A percentile compares a stretch with the other conserved stretches of the same genome.
Conservation (phyloP, 2,797 vertebrate species). For the Avahi laniger region DNA sequence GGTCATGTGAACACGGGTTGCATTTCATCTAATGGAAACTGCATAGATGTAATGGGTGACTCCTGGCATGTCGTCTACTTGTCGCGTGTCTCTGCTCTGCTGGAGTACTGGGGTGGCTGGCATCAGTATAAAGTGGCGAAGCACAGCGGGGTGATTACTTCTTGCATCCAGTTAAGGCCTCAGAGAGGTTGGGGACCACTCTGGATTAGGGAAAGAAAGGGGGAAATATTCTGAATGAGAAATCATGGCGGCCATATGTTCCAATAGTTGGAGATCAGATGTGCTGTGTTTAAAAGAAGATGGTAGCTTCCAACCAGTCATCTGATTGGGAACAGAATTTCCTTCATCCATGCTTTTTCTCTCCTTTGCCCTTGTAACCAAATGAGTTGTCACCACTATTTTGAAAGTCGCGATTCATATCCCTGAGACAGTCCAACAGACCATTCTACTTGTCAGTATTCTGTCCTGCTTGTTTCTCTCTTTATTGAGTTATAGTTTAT, state of each 20-base stretch:
- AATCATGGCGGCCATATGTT: neutral
- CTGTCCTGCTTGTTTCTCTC: constrained; percentile 3
- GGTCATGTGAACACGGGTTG: neutral
- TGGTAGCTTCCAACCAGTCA: neutral
- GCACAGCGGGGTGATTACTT: neutral
- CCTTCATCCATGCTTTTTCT: neutral
- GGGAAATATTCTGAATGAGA: neutral
- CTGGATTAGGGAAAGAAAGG: neutral
- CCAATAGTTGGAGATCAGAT: neutral
- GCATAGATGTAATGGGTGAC: neutral
- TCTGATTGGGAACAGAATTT: neutral
- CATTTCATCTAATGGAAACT: constrained; percentile 45
- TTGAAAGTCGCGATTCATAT: constrained; percentile 14
- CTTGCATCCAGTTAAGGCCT: neutral
- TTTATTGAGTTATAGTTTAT: constrained; percentile 18
- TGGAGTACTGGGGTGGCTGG: neutral
- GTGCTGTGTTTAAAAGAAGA: neutral
- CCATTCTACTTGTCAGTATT: constrained; percentile 32
- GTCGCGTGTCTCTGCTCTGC: accelerated
- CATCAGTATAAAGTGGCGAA: neutral
- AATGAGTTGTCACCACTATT: neutral
- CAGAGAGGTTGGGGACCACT: neutral
- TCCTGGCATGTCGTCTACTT: neutral
- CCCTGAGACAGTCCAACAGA: neutral
- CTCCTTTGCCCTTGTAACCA: neutral